A percentile compares a stretch with the other conserved stretches of the same genome.
Conservation (phyloP, 2,113 vertebrate genomes). For the Ptyas mucosa region DNA sequence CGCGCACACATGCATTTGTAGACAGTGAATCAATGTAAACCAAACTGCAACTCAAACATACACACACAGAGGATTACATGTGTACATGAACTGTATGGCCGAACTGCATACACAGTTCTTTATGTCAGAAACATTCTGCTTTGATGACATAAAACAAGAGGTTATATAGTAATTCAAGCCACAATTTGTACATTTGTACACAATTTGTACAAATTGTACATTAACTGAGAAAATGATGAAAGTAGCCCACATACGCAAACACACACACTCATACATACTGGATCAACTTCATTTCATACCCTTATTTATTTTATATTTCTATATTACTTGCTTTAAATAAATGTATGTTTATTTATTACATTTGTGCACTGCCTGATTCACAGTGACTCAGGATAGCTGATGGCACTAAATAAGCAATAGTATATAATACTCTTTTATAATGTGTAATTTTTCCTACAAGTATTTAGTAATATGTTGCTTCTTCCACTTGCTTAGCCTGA, state of each 20-base stretch:
- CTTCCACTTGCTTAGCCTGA: neutral
- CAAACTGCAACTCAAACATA: neutral
- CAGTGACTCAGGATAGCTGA: neutral
- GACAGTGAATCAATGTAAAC: neutral
- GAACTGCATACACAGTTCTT: neutral
- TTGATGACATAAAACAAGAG: neutral
- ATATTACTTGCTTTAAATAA: neutral
- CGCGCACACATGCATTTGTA: neutral
- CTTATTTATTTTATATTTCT: neutral
- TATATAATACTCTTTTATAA: neutral
- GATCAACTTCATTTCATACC: neutral
- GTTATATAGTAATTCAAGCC: neutral
- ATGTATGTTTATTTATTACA: neutral
- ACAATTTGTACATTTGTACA: neutral
- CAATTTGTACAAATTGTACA: no score
- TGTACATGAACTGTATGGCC: neutral
- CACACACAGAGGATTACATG: neutral
- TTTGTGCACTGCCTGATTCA: neutral
- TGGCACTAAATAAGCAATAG: neutral
- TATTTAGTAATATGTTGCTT: neutral
- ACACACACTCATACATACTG: neutral
- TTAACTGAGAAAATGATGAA: neutral
- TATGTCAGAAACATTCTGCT: neutral
- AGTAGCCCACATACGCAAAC: neutral
- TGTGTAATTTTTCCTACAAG: neutral